Conservation (phyloP, 2,888 invertebrate genomes). For the Phengaris alcon region DNA sequence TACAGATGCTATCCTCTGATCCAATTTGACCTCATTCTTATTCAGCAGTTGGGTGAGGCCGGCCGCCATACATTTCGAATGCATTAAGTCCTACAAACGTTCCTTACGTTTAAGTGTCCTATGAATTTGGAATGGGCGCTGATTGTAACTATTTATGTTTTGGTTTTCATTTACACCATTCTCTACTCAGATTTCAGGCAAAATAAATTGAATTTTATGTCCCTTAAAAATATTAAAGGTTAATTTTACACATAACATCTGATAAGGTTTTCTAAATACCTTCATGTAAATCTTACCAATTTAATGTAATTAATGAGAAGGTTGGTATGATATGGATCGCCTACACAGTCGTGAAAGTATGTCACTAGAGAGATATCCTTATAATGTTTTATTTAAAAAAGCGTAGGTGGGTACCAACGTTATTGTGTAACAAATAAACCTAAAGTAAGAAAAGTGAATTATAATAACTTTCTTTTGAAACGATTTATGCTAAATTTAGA, state of each 20-base stretch:
- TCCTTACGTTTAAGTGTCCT: slow-evolving; percentile 27
- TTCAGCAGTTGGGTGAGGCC: slow-evolving; percentile 66
- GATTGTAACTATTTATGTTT: slow-evolving; percentile 18
- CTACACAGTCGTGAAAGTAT: slow-evolving; percentile 7
- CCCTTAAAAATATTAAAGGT: no score
- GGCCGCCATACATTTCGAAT: slow-evolving; percentile 60
- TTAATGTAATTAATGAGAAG: neutral
- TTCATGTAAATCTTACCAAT: no score
- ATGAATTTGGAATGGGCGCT: slow-evolving; percentile 26
- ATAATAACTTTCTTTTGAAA: neutral
- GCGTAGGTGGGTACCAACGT: neutral
- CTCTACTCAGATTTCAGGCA: neutral
- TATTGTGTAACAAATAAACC: neutral
- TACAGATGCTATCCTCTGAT: slow-evolving; percentile 61
- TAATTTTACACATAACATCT: no score
- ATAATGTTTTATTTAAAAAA: neutral
- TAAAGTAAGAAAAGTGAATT: neutral
- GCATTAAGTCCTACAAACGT: slow-evolving; percentile 55
- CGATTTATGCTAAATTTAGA: neutral
- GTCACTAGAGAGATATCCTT: slow-evolving; percentile 12
- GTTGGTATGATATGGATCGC: neutral
- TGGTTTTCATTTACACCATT: neutral
- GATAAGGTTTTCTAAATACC: no score
- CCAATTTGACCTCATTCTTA: slow-evolving; percentile 74
- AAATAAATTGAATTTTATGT: neutral